These are phyloP conservation scores for Schizotus pectinicornis DNA, from an alignment of 2,888 invertebrate genomes.

Conservation along the genomic window DNA sequence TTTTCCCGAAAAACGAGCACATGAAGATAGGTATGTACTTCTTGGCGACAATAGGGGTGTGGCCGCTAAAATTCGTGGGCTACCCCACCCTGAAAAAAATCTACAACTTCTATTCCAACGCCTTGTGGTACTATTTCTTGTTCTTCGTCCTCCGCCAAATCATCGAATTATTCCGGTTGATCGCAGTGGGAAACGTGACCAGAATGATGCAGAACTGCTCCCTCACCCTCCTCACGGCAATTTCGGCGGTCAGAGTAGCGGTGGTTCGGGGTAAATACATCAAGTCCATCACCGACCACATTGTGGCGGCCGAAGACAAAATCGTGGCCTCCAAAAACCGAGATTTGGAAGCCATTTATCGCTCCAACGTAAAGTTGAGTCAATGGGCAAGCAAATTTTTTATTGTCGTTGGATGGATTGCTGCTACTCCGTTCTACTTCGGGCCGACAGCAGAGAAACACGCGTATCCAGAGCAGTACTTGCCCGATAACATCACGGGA, in stretches of 20 bases:
- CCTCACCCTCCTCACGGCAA: neutral
- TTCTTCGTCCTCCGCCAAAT: constrained; percentile 1
- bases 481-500: constrained; percentile 5
- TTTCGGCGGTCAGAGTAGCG: neutral
- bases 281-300: neutral
- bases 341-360: constrained; percentile 4
- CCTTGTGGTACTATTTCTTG: constrained; percentile 1
- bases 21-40: constrained; percentile 7
- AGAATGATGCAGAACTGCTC: constrained; percentile 6
- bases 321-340: neutral
- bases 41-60: constrained; percentile 4
- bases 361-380: neutral
- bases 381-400: constrained; percentile 10
- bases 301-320: constrained; percentile 3
- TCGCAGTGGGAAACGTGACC: neutral
- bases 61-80: neutral
- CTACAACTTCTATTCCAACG: constrained; percentile 1
- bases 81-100: neutral
- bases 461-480: constrained; percentile 4
- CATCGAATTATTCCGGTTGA: constrained; percentile 4
- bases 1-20: constrained; percentile 5
- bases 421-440: constrained; percentile 5
- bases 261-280: constrained; percentile 3
- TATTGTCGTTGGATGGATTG: constrained; percentile 4
- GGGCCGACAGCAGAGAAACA: constrained; percentile 3